Conservation (phyloP, 2,888 invertebrate species). For the Chirona hameri region DNA sequence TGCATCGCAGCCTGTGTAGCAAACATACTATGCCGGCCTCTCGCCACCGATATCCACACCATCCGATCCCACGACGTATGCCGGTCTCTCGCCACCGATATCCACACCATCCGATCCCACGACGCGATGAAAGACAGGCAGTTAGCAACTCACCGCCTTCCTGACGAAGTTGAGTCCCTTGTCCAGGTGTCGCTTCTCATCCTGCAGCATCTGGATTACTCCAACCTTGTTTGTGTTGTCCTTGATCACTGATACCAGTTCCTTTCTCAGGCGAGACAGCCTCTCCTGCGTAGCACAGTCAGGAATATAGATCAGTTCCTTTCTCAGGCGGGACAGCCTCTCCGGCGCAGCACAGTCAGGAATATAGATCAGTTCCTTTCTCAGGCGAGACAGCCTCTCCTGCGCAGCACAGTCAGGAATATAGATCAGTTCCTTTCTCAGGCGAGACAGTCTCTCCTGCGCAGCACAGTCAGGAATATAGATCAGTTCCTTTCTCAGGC, state of each 20-base stretch:
- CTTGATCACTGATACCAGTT: not conserved
- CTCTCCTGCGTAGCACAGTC: not conserved
- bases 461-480: too few relatives aligned
- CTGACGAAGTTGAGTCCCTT: constrained; percentile 8
- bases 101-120: too few relatives aligned
- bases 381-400: not conserved
- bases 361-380: not conserved
- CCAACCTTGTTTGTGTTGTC: not conserved
- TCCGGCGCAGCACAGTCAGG: not conserved
- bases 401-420: not conserved
- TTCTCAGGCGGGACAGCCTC: not conserved
- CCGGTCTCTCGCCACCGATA: too few relatives aligned
- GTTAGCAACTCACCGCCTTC: not conserved
- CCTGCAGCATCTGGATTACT: constrained; percentile 4
- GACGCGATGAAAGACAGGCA: not conserved
- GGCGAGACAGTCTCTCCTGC: not conserved
- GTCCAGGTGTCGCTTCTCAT: constrained; percentile 23
- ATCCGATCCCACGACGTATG: too few relatives aligned
- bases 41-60: too few relatives aligned
- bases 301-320: too few relatives aligned
- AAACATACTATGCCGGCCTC: too few relatives aligned
- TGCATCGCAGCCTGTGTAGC: too few relatives aligned
- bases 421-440: not conserved
- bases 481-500: not conserved
- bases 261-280: not conserved